Evolutionary conservation across 2,797 vertebrate genomes (phyloP), one percentile per base, ranked within the genome.

Genomic region (Glossophaga mutica): DNA sequence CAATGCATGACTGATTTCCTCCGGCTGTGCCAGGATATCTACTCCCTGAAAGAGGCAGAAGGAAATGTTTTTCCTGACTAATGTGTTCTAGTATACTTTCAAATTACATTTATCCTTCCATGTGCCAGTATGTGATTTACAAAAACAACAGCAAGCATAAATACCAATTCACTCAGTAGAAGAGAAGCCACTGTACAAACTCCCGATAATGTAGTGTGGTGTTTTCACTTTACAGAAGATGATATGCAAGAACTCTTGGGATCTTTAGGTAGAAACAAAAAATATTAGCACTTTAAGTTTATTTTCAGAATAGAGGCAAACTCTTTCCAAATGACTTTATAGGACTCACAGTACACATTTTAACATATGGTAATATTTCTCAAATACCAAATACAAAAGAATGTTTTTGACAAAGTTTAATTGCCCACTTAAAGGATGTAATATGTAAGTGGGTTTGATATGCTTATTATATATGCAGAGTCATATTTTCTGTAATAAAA

Each of bases 401-500:
- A 24, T 6, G 5, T 62, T 96, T 94, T 94, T 74, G 96, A 96
- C 93, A 57, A 19, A 85, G 1, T 11, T 86, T 94, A 96, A 90
- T 2, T 6, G 26, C 4, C 48, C 48, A 65, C 9, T 50, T 81
- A 96, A 82, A 62, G 37, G 52, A 34, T 59, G 19, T 87, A 86
- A 42, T 93, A 18, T 48, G 29, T 68, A 42, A 90, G 59, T 50
- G 1, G 21, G 16, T 1, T 76, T 55, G 9, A 37, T 44, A 16
- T 88, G 42, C 0, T 83, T 46, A 37, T 83, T 91, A 87, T 90
- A 52, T 48, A 91, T 42, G n/a, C 6, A 57, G 73, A 95, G 2
- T 46, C 77, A 88, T n/a, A n/a, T n/a, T 90, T 91, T 18, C 68
- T 21, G 50, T 90, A 89, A 83, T 85, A 90, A 97, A 96, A 62